A percentile compares a stretch with the other conserved stretches of the same genome.
Evolutionary conservation across 2,888 invertebrate species (phyloP).

Genomic region (Trachelus stipa): DNA sequence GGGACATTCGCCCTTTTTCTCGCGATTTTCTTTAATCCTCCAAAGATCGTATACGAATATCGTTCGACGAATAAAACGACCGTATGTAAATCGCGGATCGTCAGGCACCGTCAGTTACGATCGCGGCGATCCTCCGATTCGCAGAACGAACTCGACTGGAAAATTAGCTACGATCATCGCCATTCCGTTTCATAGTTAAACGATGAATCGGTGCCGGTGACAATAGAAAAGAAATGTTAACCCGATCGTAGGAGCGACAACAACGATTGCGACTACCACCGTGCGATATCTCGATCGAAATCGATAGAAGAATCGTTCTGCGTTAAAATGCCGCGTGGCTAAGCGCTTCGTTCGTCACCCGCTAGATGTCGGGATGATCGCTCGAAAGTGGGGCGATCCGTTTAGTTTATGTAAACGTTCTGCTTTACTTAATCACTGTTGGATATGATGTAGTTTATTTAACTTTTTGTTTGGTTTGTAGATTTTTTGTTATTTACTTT

Average conservation of each 20-base stretch:
- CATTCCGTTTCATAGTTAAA: neutral
- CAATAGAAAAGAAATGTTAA: neutral
- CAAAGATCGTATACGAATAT: neutral
- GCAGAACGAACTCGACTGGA: neutral
- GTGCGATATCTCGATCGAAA: neutral
- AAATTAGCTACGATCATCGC: neutral
- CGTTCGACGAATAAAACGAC: neutral
- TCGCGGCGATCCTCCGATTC: neutral
- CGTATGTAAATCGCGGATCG: neutral
- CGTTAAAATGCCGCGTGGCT: neutral
- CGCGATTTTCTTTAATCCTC: conserved; percentile 20
- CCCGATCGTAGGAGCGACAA: neutral
- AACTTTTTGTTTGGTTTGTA: neutral
- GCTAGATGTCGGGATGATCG: neutral
- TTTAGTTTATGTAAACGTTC: conserved; percentile 16
- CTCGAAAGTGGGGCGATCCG: conserved; percentile 15
- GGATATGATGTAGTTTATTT: conserved; percentile 27
- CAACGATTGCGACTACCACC: neutral
- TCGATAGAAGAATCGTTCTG: neutral
- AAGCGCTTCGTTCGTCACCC: neutral
- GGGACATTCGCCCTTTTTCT: conserved; percentile 49
- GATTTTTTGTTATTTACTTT: neutral
- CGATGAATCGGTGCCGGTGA: neutral
- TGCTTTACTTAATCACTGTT: conserved; percentile 31
- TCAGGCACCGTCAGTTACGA: neutral